These are phyloP conservation scores for Leucoraja erinaceus DNA, from an alignment of 2,113 vertebrate species.

Conservation along the genomic window DNA sequence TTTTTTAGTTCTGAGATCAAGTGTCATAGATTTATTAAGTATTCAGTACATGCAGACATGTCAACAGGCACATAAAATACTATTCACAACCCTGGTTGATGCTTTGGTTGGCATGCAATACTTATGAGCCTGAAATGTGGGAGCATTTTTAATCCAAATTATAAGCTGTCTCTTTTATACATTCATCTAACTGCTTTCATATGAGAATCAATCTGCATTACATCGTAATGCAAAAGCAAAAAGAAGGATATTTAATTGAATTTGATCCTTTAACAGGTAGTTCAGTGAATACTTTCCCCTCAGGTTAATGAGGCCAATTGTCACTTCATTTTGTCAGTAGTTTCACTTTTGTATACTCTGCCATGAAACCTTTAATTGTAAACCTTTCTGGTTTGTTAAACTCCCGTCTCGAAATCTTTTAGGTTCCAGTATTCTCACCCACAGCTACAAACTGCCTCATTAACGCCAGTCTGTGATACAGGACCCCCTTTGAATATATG, in stretches of 20 bases:
- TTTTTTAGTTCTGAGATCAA: neutral
- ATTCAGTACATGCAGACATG: neutral
- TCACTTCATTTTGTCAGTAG: neutral
- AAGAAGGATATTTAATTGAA: neutral
- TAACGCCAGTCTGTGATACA: neutral
- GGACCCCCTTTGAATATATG: neutral
- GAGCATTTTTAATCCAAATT: neutral
- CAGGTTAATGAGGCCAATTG: neutral
- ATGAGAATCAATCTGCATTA: neutral
- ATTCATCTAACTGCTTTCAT: neutral
- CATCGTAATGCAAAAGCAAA: neutral
- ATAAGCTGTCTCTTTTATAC: neutral
- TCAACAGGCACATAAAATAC: neutral
- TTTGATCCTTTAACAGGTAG: neutral
- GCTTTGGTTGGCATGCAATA: neutral
- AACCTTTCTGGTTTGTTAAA: neutral
- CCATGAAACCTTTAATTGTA: neutral
- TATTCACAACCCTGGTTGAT: neutral
- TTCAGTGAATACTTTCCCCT: neutral
- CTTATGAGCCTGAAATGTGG: neutral
- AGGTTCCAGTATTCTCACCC: neutral
- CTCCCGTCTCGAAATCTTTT: neutral
- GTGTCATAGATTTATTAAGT: neutral
- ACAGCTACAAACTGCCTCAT: neutral
- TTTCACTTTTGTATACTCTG: neutral